Percentiles rank a stretch among this genome's conserved stretches.
Evolutionary conservation across 2,888 invertebrate species (phyloP).

Genomic region (Volucella bombylans): DNA sequence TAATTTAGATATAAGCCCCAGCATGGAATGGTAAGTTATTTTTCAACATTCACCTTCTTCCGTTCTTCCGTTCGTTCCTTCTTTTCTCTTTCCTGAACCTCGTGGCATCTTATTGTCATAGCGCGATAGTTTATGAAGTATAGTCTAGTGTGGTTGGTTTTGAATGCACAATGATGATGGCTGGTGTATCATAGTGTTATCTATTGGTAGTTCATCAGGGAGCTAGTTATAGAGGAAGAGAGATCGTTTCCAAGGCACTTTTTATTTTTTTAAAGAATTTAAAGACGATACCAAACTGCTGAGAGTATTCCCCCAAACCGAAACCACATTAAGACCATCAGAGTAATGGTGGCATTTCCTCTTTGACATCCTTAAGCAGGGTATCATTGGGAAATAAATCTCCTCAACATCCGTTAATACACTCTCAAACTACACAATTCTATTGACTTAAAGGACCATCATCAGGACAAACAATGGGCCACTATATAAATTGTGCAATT

Average conservation of each 20-base stretch:
- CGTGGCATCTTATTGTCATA: constrained; percentile 55
- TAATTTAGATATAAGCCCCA: constrained; percentile 76
- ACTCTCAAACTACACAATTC: constrained; percentile 61
- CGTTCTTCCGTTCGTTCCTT: constrained; percentile 7
- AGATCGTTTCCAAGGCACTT: not conserved
- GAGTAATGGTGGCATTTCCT: constrained; percentile 48
- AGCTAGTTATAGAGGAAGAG: constrained; percentile 22
- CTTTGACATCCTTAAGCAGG: constrained; percentile 48
- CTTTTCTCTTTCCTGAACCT: not conserved
- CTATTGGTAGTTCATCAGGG: constrained; percentile 11
- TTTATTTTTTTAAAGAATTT: not conserved
- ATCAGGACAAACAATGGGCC: constrained; percentile 60
- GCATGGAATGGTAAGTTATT: constrained; percentile 75
- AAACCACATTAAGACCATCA: constrained; percentile 40
- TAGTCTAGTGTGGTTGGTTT: constrained; percentile 40
- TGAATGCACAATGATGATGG: constrained; percentile 35
- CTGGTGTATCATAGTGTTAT: constrained; percentile 21
- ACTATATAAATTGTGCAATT: constrained; percentile 67
- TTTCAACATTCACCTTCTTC: constrained; percentile 74
- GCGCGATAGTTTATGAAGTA: constrained; percentile 40
- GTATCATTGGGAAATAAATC: constrained; percentile 64
- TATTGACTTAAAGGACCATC: constrained; percentile 69
- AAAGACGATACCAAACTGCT: too few relatives aligned
- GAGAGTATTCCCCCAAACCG: not conserved
- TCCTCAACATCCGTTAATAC: constrained; percentile 66